Conservation (phyloP, 2,113 vertebrate species). For the Petrocephalus microphthalmus region DNA sequence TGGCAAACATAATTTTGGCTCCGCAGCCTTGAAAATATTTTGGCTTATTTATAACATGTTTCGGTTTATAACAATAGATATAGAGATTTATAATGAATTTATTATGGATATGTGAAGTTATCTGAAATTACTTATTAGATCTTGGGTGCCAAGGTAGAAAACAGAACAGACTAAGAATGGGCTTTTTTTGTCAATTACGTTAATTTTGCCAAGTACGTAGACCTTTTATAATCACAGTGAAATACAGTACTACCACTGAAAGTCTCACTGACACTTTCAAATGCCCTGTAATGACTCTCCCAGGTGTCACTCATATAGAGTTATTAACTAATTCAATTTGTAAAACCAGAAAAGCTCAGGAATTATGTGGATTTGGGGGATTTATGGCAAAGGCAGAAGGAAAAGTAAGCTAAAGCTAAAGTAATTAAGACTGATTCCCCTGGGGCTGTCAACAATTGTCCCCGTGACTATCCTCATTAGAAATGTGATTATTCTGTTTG, state of each 20-base stretch:
- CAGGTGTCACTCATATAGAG: not conserved
- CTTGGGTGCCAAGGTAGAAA: not conserved
- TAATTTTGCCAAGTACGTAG: not conserved
- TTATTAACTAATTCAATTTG: constrained; percentile 2
- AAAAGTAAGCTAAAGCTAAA: not conserved
- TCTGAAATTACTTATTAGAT: not conserved
- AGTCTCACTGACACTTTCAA: not conserved
- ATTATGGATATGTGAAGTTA: not conserved
- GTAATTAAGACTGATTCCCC: constrained; percentile 10
- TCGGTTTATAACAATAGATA: not conserved
- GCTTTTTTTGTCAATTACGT: not conserved
- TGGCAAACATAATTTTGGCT: not conserved
- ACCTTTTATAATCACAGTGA: not conserved
- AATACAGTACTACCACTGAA: not conserved
- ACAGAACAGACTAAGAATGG: not conserved
- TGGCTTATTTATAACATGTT: not conserved
- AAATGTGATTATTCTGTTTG: not conserved
- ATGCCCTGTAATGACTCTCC: not conserved
- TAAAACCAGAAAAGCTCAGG: not conserved
- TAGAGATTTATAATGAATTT: not conserved
- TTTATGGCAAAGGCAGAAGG: not conserved
- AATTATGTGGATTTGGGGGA: not conserved
- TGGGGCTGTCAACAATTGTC: not conserved
- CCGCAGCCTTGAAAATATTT: not conserved
- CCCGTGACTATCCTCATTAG: constrained; percentile 3